Evolutionary conservation across 2,797 vertebrate genomes (phyloP).

Genomic region (Pteronotus mesoamericanus): DNA sequence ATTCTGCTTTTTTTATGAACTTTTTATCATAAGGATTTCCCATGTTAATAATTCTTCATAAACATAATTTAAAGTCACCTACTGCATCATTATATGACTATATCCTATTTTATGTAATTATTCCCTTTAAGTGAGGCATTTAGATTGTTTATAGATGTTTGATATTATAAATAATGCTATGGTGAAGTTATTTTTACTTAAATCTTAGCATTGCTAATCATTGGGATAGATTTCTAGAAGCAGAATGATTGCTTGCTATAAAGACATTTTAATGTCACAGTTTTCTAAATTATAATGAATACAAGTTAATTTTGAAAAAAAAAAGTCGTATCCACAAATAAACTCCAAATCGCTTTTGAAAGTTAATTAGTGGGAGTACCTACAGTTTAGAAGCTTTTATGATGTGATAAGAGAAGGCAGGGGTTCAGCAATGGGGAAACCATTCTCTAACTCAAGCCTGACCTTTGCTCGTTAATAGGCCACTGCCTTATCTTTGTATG

Average conservation of each 20-base stretch:
- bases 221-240: background rate
- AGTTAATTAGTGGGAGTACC: constrained; percentile 28
- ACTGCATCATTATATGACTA: background rate
- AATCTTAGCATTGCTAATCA: background rate
- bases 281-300: constrained; percentile 18
- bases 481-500: constrained; percentile 53
- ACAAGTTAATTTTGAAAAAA: background rate
- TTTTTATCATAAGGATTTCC: background rate
- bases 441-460: constrained; percentile 37
- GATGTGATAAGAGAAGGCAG: constrained; percentile 62
- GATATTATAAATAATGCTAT: background rate
- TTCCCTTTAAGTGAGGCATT: background rate
- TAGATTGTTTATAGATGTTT: background rate
- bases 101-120: background rate
- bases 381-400: constrained; percentile 63
- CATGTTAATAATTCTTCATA: background rate
- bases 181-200: background rate
- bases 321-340: background rate
- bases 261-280: constrained; percentile 34
- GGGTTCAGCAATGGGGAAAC: constrained; percentile 34
- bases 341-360: constrained; percentile 30
- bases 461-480: constrained; percentile 66
- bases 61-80: background rate
- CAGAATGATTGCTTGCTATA: background rate
- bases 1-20: background rate